A percentile compares a stretch with the other conserved stretches of the same genome.
phyloP scores from a whole-genome alignment of 2,888 invertebrate species.

The Diarsia rubi region DNA sequence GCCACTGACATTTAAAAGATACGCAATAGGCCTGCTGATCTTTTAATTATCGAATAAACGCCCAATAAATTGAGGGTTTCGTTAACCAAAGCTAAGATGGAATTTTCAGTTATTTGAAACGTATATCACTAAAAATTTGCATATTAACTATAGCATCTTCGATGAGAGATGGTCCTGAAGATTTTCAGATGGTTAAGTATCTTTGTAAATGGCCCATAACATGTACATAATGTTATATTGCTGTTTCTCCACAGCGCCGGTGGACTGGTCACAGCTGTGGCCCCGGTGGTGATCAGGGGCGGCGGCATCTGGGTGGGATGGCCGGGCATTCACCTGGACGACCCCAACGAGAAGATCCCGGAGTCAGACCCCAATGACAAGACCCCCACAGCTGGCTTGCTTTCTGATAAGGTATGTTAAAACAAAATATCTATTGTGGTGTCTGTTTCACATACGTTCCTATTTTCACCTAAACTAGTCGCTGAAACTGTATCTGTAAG shows the following conservation, averaged over 20 bases:
- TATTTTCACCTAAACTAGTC: background rate
- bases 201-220: background rate
- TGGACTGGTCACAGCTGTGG: conserved; percentile 97
- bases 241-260: conserved; percentile 93
- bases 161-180: background rate
- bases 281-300: conserved; percentile 96
- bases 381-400: conserved; percentile 96
- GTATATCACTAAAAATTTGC: background rate
- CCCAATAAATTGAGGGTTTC: background rate
- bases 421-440: background rate
- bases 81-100: background rate
- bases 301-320: conserved; percentile 97
- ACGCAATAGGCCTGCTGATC: too few relatives aligned
- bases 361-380: conserved; percentile 96
- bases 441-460: background rate
- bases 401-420: conserved; percentile 93
- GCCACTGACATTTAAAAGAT: too few relatives aligned
- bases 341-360: conserved; percentile 95
- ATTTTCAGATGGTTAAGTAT: background rate
- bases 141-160: background rate
- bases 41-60: background rate
- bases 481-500: background rate
- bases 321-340: conserved; percentile 96
- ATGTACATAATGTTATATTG: background rate
- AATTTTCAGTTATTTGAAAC: background rate